Evolutionary conservation across 2,113 vertebrate genomes (phyloP).

Genomic region (Dipodomys merriami): DNA sequence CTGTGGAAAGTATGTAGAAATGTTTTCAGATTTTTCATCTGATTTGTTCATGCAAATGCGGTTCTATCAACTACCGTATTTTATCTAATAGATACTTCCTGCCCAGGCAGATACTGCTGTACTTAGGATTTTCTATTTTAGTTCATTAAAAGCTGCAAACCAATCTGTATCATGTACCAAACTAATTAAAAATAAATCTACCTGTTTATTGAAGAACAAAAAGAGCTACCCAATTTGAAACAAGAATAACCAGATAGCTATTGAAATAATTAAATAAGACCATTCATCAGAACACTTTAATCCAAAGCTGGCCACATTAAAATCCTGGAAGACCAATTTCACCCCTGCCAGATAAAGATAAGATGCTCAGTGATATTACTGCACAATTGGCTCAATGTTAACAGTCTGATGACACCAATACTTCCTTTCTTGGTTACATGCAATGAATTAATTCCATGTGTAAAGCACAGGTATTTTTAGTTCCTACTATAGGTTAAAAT

Average conservation of each 20-base stretch:
- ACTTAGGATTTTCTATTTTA: too few relatives aligned
- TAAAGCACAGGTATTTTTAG: neutral
- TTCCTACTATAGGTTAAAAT: neutral
- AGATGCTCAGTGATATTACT: neutral
- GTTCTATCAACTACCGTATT: too few relatives aligned
- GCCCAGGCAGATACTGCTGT: too few relatives aligned
- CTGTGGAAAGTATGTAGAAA: neutral
- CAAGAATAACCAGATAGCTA: accelerated
- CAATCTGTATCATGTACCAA: too few relatives aligned
- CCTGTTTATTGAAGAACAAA: too few relatives aligned
- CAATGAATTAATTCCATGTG: neutral
- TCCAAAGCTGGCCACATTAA: neutral
- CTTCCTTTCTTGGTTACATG: neutral
- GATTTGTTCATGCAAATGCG: too few relatives aligned
- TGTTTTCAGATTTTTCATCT: too few relatives aligned
- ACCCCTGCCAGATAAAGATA: neutral
- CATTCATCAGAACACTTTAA: neutral
- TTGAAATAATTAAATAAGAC: neutral
- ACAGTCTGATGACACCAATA: neutral
- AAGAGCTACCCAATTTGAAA: neutral
- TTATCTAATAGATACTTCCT: too few relatives aligned
- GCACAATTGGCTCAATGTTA: neutral
- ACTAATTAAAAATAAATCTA: too few relatives aligned
- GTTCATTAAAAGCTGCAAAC: too few relatives aligned
- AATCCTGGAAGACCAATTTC: neutral